Percentiles rank a stretch among this genome's conserved stretches.
Evolutionary conservation across 2,113 vertebrate species (phyloP).

Genomic region (Prinia subflava): DNA sequence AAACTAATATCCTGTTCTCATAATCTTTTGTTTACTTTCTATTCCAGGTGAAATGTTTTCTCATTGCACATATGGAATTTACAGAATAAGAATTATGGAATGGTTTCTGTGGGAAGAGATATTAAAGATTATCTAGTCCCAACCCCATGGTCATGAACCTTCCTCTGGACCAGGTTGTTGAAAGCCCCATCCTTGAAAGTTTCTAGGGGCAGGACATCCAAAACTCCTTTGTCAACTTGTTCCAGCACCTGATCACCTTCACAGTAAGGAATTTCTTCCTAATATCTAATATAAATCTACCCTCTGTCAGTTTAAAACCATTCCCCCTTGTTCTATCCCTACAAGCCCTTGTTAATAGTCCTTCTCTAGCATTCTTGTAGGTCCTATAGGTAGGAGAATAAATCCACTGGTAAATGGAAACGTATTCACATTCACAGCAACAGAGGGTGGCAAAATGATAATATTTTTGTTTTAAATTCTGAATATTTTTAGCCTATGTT

Average conservation of each 20-base stretch:
- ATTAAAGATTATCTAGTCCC: background rate
- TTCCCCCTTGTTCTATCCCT: background rate
- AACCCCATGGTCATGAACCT: rapidly evolving
- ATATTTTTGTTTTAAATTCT: background rate
- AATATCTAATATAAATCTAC: background rate
- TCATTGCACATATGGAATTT: background rate
- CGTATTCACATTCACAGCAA: background rate
- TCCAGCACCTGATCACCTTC: background rate
- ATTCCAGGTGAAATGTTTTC: background rate
- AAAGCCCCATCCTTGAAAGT: background rate
- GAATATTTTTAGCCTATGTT: background rate
- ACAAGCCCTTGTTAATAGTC: background rate
- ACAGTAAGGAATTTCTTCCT: background rate
- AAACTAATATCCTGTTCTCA: background rate
- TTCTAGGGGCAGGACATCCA: background rate
- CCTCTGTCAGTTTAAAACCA: background rate
- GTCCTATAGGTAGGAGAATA: background rate
- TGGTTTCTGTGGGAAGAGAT: background rate
- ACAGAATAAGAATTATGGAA: background rate
- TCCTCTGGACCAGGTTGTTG: background rate
- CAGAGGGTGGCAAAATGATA: background rate
- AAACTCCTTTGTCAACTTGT: background rate
- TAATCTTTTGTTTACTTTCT: background rate
- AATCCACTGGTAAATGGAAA: background rate
- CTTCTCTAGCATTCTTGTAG: background rate